Base-by-base conservation (phyloP, 64 coral and sea anemone genomes). In the Astreopora myriophthalma region DNA sequence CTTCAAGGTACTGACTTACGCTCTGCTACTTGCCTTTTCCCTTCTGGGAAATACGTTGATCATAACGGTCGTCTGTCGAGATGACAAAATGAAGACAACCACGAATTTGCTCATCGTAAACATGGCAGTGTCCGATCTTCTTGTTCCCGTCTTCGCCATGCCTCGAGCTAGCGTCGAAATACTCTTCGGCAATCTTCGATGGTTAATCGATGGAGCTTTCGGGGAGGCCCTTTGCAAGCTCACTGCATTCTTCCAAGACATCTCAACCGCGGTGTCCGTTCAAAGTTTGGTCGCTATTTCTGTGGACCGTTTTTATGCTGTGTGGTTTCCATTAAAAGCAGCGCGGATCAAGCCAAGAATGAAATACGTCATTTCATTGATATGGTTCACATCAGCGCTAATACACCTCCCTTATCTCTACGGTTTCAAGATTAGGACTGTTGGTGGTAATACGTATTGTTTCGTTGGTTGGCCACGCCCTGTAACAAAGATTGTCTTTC, bases 21-120 rank as follows among this genome's bases (percentile, higher is more conserved):
- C 26, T 11, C 8, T 92, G 9, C 11, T 92, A 2, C 71, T 92
- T 16, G 20, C 85, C 1, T n/a, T 76, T 9, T 73, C 79, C 1
- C 31, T 92, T 8, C 5, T 92, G 8, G 90, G 90, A 23, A 92
- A 92, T 69, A 39, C 58, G 25, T 61, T 92, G 39, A 83, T 92
- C 10, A 46, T 86, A 11, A 67, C 66, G 20, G 90, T 92, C 1
- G 81, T 92, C 6, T 86, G 63, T 22, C 20, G 90, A 65, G 83
- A 92, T 34, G 38, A 86, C 23, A 80, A 72, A 20, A 76, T 92
- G 74, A 74, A 51, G 8, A 92, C 81, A 40, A 85, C 90, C 20
- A 85, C 90, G 7, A 92, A 92, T 36, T 63, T 85, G 12, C 83
- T 92, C 17, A 92, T 92, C 17, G 69, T 92, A 6, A 92, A 86